phyloP scores from a whole-genome alignment of 2,888 invertebrate genomes.

The Aphrophora alni region DNA sequence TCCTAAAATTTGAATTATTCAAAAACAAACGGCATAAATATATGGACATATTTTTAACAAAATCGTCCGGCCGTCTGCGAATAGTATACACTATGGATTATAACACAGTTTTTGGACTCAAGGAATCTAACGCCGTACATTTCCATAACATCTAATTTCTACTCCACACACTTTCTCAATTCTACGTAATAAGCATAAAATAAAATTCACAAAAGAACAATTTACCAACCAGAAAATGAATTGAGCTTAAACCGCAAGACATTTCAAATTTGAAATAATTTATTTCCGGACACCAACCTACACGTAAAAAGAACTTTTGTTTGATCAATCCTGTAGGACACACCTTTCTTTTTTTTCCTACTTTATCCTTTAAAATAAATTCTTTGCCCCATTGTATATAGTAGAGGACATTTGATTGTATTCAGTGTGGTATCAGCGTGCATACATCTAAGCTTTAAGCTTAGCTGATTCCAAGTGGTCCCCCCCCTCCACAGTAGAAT shows the following conservation, averaged over 20 bases:
- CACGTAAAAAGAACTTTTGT: neutral
- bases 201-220: no score
- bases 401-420: neutral
- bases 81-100: no score
- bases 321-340: neutral
- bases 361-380: conserved; percentile 2
- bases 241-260: neutral
- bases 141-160: no score
- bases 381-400: neutral
- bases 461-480: neutral
- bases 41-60: no score
- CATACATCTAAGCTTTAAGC: neutral
- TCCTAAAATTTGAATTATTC: no score
- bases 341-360: conserved; percentile 6
- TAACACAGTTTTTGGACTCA: no score
- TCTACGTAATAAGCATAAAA: no score
- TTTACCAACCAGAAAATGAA: no score
- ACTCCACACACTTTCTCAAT: no score
- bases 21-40: no score
- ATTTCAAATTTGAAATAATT: neutral
- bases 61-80: no score
- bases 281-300: neutral
- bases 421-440: neutral
- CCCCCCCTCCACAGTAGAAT: conserved; percentile 22
- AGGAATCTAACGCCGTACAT: no score